Percentiles rank a stretch among this genome's conserved stretches.
phyloP scores from a whole-genome alignment of 2,888 invertebrate species.

The Aphodius granarius region DNA sequence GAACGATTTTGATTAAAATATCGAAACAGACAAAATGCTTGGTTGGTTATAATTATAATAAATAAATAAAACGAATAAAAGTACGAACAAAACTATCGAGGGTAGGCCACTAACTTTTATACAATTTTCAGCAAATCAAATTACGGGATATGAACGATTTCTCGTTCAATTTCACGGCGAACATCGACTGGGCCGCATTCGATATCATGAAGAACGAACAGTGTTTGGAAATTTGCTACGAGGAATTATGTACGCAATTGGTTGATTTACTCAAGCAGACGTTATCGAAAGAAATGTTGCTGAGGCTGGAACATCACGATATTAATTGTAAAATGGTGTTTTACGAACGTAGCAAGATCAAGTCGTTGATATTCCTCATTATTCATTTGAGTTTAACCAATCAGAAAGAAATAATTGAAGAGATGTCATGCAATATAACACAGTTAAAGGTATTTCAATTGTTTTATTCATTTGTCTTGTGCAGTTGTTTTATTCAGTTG shows the following conservation, averaged over 20 bases:
- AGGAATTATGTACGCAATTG: slow-evolving; percentile 48
- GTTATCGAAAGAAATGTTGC: slow-evolving; percentile 36
- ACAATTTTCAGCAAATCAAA: slow-evolving; percentile 44
- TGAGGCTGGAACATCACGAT: slow-evolving; percentile 40
- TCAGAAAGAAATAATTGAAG: slow-evolving; percentile 48
- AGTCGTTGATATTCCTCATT: slow-evolving; percentile 47
- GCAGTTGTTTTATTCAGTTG: neutral
- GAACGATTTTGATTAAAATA: slow-evolving; percentile 26
- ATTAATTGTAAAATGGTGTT: slow-evolving; percentile 45
- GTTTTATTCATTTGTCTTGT: too few relatives aligned
- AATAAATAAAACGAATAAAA: neutral
- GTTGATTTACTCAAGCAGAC: slow-evolving; percentile 47
- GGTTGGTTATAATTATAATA: slow-evolving; percentile 19
- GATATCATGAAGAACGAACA: slow-evolving; percentile 47
- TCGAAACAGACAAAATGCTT: slow-evolving; percentile 19
- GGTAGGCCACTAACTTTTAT: slow-evolving; percentile 1
- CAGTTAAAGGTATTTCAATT: slow-evolving; percentile 38
- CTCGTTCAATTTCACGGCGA: slow-evolving; percentile 47
- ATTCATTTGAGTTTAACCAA: slow-evolving; percentile 46
- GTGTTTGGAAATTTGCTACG: slow-evolving; percentile 48
- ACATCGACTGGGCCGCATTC: slow-evolving; percentile 44
- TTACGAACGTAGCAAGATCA: slow-evolving; percentile 49
- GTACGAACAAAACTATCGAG: neutral
- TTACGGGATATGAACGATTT: slow-evolving; percentile 43
- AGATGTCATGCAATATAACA: slow-evolving; percentile 44